These are phyloP conservation scores for Lonchura striata DNA, from an alignment of 2,113 vertebrate species.

Conservation along the genomic window DNA sequence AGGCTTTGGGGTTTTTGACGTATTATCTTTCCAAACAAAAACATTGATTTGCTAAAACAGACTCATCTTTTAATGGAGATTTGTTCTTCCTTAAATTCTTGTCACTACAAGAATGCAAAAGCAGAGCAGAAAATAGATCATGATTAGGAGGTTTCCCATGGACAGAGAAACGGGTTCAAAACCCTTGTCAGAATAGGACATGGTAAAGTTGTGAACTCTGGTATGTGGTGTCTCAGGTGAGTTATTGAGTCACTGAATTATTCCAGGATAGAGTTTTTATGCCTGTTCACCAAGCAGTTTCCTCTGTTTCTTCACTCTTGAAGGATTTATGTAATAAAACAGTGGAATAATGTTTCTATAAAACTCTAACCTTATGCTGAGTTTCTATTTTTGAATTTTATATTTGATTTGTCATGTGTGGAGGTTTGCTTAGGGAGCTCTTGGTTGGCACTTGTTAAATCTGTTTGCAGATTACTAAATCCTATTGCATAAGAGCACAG, in stretches of 20 bases:
- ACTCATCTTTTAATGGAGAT: not conserved
- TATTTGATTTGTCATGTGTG: not conserved
- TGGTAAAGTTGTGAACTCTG: not conserved
- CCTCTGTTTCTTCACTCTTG: not conserved
- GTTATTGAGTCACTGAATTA: not conserved
- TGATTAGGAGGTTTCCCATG: not conserved
- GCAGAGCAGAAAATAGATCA: not conserved
- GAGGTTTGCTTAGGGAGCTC: not conserved
- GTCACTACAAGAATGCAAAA: not conserved
- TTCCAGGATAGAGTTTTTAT: not conserved
- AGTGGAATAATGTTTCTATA: not conserved
- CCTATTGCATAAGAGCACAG: not conserved
- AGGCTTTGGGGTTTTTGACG: not conserved
- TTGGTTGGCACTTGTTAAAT: not conserved
- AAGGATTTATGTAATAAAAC: not conserved
- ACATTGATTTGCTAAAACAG: not conserved
- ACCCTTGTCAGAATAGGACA: not conserved
- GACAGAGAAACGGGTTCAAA: not conserved
- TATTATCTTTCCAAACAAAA: not conserved
- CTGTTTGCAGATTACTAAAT: slow-evolving; percentile 14
- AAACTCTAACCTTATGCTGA: not conserved
- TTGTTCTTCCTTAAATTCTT: not conserved
- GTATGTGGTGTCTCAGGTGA: not conserved
- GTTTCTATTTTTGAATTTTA: not conserved
- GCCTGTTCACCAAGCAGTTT: not conserved